These are phyloP conservation scores for Pithys albifrons DNA, from an alignment of 2,113 vertebrate genomes.

Conservation along the genomic window DNA sequence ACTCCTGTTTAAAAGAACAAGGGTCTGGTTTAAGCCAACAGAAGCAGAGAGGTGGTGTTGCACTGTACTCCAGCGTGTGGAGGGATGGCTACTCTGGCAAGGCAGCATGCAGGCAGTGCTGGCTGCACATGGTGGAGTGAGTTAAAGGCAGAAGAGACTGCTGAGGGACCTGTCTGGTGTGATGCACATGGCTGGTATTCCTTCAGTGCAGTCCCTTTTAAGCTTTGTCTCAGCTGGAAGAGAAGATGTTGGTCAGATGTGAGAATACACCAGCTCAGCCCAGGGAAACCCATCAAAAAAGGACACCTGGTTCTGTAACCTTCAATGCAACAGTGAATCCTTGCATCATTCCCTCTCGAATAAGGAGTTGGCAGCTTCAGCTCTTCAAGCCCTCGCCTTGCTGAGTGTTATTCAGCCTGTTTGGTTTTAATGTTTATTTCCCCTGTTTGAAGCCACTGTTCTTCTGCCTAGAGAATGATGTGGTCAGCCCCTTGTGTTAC, in stretches of 20 bases:
- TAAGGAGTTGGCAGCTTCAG: neutral
- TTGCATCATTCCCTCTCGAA: neutral
- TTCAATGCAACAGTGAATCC: neutral
- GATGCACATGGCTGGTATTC: neutral
- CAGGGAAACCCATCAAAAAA: conserved; percentile 19
- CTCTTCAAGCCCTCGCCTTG: neutral
- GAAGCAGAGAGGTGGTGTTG: neutral
- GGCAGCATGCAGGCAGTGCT: neutral
- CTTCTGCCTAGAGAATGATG: neutral
- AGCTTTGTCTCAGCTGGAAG: neutral
- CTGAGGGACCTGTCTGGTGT: neutral
- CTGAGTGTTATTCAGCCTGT: neutral
- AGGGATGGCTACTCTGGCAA: neutral
- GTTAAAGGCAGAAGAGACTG: neutral
- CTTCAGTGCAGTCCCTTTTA: neutral
- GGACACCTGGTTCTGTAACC: neutral
- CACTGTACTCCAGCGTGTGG: rapidly evolving
- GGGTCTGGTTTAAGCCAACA: conserved; percentile 66
- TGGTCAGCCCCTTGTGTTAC: neutral
- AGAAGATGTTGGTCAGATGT: neutral
- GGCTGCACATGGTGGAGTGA: neutral
- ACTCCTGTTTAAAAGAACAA: conserved; percentile 78
- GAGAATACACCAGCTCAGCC: conserved; percentile 37
- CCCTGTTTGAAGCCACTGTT: neutral
- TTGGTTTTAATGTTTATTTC: neutral